Conservation (phyloP, 2,113 vertebrate species). For the Pristiophorus japonicus region DNA sequence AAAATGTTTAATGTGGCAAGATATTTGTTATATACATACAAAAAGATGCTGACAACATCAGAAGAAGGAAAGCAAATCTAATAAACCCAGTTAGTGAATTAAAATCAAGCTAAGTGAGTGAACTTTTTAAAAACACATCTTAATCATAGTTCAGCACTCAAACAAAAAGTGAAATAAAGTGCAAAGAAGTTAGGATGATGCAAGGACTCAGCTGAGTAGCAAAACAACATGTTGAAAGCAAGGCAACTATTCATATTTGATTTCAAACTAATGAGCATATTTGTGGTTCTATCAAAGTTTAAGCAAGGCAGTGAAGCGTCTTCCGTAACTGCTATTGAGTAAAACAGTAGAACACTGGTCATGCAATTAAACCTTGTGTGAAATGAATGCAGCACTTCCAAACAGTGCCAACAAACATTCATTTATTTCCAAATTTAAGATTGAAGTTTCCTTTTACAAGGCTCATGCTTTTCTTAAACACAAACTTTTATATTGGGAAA, state of each 20-base stretch:
- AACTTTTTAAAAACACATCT: not conserved
- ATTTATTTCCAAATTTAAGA: not conserved
- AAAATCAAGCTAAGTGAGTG: not conserved
- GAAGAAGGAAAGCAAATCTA: not conserved
- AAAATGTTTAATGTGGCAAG: not conserved
- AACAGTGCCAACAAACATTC: too few relatives aligned
- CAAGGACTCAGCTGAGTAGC: not conserved
- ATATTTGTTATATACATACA: not conserved
- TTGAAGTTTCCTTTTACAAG: not conserved
- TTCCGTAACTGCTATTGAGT: not conserved
- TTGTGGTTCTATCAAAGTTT: not conserved
- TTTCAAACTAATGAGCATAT: not conserved
- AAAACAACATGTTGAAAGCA: not conserved
- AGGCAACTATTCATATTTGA: not conserved
- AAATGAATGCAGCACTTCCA: too few relatives aligned
- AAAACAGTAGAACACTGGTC: not conserved
- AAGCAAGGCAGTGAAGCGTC: not conserved
- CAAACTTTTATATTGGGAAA: not conserved
- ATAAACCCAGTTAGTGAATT: not conserved
- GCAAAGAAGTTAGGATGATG: not conserved
- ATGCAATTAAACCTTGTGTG: too few relatives aligned
- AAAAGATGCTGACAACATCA: not conserved
- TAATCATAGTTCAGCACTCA: not conserved
- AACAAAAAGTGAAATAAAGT: not conserved
- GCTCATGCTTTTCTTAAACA: not conserved